Evolutionary conservation across 2,113 vertebrate species (phyloP).

Genomic region (Cranoglanis bouderius): DNA sequence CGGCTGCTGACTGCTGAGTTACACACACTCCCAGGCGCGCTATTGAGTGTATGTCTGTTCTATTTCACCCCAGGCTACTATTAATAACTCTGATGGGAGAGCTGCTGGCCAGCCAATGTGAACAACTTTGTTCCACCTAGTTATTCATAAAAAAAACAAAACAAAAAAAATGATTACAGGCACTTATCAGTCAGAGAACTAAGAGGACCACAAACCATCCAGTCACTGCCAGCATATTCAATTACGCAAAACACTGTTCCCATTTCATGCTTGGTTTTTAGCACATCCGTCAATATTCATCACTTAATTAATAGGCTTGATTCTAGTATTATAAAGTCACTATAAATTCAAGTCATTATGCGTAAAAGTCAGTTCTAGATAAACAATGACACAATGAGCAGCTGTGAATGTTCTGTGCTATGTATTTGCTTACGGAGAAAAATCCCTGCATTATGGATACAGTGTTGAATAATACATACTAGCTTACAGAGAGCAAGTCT

Average conservation of each 20-base stretch:
- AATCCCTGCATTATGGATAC: slow-evolving; percentile 44
- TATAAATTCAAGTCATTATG: slow-evolving; percentile 8
- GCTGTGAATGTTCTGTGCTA: slow-evolving; percentile 15
- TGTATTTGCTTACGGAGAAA: slow-evolving; percentile 24
- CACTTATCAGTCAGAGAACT: neutral
- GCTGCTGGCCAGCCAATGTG: slow-evolving; percentile 49
- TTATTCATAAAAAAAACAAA: slow-evolving; percentile 62
- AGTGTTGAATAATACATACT: slow-evolving; percentile 41
- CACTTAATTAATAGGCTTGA: slow-evolving; percentile 1
- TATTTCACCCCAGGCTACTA: slow-evolving; percentile 58
- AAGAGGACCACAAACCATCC: neutral
- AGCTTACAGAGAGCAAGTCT: slow-evolving; percentile 22
- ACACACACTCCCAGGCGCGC: neutral
- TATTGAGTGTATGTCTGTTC: slow-evolving; percentile 54
- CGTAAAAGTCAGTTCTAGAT: neutral
- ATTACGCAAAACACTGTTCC: slow-evolving; percentile 8
- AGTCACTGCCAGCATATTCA: neutral
- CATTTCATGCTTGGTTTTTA: neutral
- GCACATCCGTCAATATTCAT: neutral
- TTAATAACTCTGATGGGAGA: slow-evolving; percentile 65
- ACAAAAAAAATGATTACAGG: slow-evolving; percentile 31
- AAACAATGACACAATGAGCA: slow-evolving; percentile 15
- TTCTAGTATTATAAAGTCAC: neutral
- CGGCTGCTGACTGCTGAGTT: slow-evolving; percentile 2
- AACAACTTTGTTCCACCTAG: slow-evolving; percentile 62